A percentile compares a stretch with the other conserved stretches of the same genome.
phyloP scores from a whole-genome alignment of 2,888 invertebrate genomes.

The Argyresthia goedartella region DNA sequence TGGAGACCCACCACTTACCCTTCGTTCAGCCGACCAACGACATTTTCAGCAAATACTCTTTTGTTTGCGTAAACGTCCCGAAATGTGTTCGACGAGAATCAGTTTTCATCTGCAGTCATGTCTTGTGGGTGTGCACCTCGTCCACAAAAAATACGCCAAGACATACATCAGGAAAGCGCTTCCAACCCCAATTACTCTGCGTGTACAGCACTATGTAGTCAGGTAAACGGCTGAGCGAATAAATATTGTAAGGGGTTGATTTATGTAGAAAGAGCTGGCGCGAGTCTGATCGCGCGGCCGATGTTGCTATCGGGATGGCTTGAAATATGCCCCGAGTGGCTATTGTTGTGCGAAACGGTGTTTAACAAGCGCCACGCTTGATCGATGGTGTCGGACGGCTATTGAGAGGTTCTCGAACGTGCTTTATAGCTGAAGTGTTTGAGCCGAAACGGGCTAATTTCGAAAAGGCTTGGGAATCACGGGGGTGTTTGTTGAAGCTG shows the following conservation, averaged over 20 bases:
- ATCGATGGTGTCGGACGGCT: conserved; percentile 44
- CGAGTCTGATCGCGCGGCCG: conserved; percentile 44
- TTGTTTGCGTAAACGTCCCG: too few species aligned
- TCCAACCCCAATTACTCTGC: neutral
- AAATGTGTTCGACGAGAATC: too few species aligned
- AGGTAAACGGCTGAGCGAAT: conserved; percentile 47
- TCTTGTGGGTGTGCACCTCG: too few species aligned
- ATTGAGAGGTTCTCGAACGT: conserved; percentile 23
- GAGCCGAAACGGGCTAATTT: conserved; percentile 1
- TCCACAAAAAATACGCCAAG: too few species aligned
- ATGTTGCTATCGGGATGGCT: conserved; percentile 61
- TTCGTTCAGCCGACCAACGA: too few species aligned
- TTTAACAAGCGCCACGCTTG: conserved; percentile 59
- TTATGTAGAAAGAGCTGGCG: conserved; percentile 53
- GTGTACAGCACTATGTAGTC: conserved; percentile 37
- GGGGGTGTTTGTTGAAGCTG: neutral
- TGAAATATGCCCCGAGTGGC: conserved; percentile 66
- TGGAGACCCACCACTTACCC: too few species aligned
- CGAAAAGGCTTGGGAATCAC: neutral
- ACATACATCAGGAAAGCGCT: too few species aligned
- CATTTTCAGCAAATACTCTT: too few species aligned
- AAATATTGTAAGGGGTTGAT: conserved; percentile 68
- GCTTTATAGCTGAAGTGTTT: conserved; percentile 41
- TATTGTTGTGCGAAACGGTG: conserved; percentile 68
- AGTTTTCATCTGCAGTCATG: too few species aligned